These are phyloP conservation scores for Alouatta palliata DNA, from an alignment of 2,113 vertebrate genomes.

Conservation along the genomic window DNA sequence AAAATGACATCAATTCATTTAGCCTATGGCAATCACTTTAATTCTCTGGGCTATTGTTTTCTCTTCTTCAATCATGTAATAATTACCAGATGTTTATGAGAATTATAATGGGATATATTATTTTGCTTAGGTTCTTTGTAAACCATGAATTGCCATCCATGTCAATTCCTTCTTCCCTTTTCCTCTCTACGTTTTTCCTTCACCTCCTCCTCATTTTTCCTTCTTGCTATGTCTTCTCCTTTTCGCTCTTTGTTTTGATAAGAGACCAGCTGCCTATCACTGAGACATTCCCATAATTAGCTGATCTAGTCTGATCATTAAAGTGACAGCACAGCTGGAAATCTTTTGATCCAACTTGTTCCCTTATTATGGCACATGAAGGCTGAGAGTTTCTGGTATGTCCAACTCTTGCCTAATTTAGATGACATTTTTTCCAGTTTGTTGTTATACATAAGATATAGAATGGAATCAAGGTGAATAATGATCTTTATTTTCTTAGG, in stretches of 20 bases:
- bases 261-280: not conserved
- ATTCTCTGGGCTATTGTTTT: not conserved
- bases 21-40: not conserved
- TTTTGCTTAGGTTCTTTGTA: not conserved
- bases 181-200: not conserved
- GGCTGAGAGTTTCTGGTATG: not conserved
- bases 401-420: not conserved
- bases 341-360: not conserved
- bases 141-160: not conserved
- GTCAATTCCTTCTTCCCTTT: not conserved
- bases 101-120: not conserved
- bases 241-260: not conserved
- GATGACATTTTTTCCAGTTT: not conserved
- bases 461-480: not conserved
- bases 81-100: not conserved
- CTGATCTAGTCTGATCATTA: not conserved
- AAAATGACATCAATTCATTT: not conserved
- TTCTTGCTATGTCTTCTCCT: not conserved
- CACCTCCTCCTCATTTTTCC: not conserved
- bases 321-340: not conserved
- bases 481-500: conserved; percentile 4
- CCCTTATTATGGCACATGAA: not conserved
- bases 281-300: not conserved
- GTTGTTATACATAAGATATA: not conserved
- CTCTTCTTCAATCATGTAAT: not conserved